Percentiles rank a stretch among this genome's conserved stretches.
These are phyloP conservation scores for Drosophila setifemur DNA, from an alignment of 1,140 invertebrate species.

Conservation along the genomic window DNA sequence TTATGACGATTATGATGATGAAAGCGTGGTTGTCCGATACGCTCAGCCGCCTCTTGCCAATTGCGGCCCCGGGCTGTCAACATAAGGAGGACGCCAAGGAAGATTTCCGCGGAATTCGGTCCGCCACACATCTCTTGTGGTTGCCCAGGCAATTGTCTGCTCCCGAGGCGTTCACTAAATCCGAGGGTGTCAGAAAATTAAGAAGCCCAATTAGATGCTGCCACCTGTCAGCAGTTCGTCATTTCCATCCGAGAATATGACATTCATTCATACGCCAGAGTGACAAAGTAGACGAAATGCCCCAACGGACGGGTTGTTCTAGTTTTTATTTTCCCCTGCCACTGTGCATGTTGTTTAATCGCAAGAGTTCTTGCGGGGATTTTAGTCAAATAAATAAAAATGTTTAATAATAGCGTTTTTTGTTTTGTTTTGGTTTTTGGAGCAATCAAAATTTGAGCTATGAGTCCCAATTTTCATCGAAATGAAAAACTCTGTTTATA, in stretches of 20 bases:
- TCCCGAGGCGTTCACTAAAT: constrained; percentile 39
- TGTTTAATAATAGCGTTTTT: constrained; percentile 40
- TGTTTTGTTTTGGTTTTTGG: not conserved
- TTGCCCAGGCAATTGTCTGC: constrained; percentile 62
- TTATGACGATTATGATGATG: constrained; percentile 78
- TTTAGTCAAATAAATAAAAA: constrained; percentile 39
- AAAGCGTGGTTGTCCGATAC: constrained; percentile 74
- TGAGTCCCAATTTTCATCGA: not conserved
- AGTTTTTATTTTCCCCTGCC: constrained; percentile 5
- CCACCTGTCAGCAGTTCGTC: constrained; percentile 83
- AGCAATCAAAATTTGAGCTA: not conserved
- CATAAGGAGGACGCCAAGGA: constrained; percentile 19
- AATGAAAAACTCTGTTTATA: no score
- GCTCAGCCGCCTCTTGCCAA: constrained; percentile 66
- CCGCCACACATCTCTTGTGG: constrained; percentile 20
- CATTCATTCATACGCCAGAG: constrained; percentile 73
- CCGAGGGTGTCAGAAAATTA: constrained; percentile 76
- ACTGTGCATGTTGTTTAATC: constrained; percentile 21
- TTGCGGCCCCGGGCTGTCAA: constrained; percentile 56
- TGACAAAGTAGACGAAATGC: constrained; percentile 71
- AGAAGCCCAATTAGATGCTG: constrained; percentile 82
- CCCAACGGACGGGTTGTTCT: constrained; percentile 53
- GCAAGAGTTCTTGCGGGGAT: constrained; percentile 42
- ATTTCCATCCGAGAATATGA: constrained; percentile 74
- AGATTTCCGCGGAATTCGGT: constrained; percentile 60